These are phyloP conservation scores for Grammomys surdaster DNA, from an alignment of 2,113 vertebrate species.

Conservation along the genomic window DNA sequence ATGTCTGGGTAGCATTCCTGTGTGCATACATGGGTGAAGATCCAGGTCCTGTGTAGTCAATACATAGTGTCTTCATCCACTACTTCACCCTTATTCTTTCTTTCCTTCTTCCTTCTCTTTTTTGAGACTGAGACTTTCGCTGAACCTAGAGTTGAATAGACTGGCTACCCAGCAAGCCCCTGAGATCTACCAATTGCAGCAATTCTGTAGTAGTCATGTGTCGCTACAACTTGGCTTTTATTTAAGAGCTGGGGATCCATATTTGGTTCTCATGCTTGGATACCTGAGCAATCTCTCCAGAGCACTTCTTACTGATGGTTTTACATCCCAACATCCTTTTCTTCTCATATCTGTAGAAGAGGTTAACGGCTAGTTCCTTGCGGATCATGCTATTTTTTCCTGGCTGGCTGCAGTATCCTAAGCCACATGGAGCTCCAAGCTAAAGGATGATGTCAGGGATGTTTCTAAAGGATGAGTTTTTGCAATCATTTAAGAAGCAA, in stretches of 20 bases:
- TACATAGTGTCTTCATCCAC: not conserved
- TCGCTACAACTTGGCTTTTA: not conserved
- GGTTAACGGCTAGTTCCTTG: not conserved
- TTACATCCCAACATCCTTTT: not conserved
- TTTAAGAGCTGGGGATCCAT: too few relatives aligned
- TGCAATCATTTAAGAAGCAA: conserved; percentile 12
- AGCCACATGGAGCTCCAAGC: not conserved
- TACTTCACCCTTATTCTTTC: not conserved
- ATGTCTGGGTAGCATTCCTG: not conserved
- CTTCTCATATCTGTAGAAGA: not conserved
- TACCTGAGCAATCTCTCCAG: not conserved
- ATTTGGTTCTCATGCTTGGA: too few relatives aligned
- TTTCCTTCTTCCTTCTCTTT: not conserved
- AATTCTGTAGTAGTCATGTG: not conserved
- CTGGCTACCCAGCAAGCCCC: not conserved
- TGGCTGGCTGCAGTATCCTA: not conserved
- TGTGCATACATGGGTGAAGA: not conserved
- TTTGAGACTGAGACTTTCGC: not conserved
- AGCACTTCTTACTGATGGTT: not conserved
- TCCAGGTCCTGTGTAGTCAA: not conserved
- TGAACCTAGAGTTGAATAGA: not conserved
- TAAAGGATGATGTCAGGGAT: not conserved
- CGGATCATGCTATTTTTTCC: not conserved
- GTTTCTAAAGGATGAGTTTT: not conserved
- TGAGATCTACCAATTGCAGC: not conserved